phyloP scores from a whole-genome alignment of 2,113 vertebrate genomes.

The Xiphophorus couchianus region DNA sequence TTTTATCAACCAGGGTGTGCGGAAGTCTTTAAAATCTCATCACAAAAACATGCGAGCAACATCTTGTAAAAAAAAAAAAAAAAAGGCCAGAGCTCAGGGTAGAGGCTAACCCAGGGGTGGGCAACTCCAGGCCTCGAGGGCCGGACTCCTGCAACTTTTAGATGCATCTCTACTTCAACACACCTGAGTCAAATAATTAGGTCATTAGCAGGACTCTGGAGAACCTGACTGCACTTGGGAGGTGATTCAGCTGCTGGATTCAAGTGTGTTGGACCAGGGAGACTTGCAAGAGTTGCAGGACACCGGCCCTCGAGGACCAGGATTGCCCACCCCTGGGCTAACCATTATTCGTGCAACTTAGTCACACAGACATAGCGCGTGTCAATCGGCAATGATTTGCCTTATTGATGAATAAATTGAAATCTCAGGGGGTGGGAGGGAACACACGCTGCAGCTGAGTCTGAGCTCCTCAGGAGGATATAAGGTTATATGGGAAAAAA shows the following conservation, averaged over 20 bases:
- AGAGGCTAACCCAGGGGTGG: slow-evolving; percentile 64
- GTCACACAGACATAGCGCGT: slow-evolving; percentile 51
- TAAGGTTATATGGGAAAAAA: neutral
- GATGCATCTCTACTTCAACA: no score
- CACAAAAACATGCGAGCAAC: slow-evolving; percentile 31
- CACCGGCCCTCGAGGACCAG: no score
- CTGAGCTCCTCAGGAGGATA: slow-evolving; percentile 15
- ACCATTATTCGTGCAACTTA: slow-evolving; percentile 43
- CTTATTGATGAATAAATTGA: slow-evolving; percentile 62
- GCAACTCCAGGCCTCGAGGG: no score
- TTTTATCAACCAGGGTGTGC: neutral
- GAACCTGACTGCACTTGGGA: no score
- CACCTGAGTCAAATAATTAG: no score
- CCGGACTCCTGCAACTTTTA: no score
- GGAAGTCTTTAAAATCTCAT: slow-evolving; percentile 20
- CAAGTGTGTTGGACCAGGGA: no score
- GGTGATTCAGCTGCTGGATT: no score
- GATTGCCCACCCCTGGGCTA: no score
- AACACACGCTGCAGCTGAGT: slow-evolving; percentile 8
- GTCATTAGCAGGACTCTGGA: no score
- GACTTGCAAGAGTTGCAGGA: no score
- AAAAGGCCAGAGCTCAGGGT: slow-evolving; percentile 41
- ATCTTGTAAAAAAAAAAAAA: slow-evolving; percentile 33
- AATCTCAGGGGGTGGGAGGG: slow-evolving; percentile 26
- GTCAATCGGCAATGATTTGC: slow-evolving; percentile 25